A percentile compares a stretch with the other conserved stretches of the same genome.
Evolutionary conservation across 2,797 vertebrate genomes (phyloP).

Genomic region (Chrosomus eos): DNA sequence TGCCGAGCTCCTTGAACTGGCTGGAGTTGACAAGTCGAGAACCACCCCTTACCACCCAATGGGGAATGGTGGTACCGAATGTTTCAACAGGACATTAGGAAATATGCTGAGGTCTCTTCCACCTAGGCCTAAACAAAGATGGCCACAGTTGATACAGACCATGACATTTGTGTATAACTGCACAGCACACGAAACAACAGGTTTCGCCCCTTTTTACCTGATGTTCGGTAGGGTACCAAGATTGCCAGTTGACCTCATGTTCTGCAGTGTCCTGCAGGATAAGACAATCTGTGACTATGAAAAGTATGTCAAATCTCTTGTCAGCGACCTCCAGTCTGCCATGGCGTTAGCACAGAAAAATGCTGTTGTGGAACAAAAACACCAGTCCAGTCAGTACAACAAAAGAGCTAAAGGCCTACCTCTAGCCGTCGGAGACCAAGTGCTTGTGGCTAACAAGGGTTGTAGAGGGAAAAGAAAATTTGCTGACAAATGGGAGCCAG

Average conservation of each 20-base stretch:
- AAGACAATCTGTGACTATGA: neutral
- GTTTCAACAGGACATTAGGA: no score
- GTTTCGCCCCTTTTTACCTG: neutral
- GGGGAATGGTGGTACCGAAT: no score
- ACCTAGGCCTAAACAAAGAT: no score
- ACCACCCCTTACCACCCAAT: no score
- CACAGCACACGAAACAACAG: neutral
- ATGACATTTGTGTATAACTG: no score
- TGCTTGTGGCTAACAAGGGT: conserved; percentile 1
- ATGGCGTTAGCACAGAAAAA: neutral
- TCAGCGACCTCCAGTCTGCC: neutral
- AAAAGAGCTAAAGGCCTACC: neutral
- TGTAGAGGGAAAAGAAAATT: no score
- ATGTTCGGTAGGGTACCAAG: neutral
- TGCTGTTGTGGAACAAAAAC: neutral
- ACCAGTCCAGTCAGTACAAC: neutral
- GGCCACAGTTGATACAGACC: no score
- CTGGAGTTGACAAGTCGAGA: no score
- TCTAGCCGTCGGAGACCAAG: neutral
- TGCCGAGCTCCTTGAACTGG: no score
- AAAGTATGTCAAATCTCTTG: neutral
- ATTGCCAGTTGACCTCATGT: neutral
- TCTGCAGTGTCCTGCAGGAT: neutral
- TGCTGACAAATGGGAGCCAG: no score
- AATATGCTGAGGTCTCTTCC: no score